Base-by-base conservation (phyloP, 2,113 vertebrate species). In the Nyctibius bracteatus region DNA sequence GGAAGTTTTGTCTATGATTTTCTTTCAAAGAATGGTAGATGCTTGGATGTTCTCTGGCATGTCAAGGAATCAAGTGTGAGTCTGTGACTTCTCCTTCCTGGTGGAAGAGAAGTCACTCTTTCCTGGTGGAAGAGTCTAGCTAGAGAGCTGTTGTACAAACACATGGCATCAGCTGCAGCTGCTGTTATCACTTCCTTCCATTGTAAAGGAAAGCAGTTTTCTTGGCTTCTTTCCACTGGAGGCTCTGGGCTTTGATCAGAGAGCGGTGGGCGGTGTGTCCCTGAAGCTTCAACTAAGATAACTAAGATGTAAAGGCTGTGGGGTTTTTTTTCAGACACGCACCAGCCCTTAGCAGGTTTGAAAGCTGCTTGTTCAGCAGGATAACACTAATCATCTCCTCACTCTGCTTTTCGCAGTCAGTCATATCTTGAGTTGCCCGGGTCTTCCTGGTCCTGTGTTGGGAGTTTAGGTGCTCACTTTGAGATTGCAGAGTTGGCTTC, bases 251-350 rank as follows among this genome's bases (percentile, higher is more conserved):
- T 90, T 78, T 92, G 75, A 55, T 71, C 46, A 35, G 28, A 35
- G 67, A 25, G 7, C 0, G 0, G 58, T 67, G 81, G 46, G 43
- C 0, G 0, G 16, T 9, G 7, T 43, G n/a, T 35, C 43, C 43
- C 68, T 20, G 59, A 35, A 58, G 63, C 63, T 66, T 37, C 0
- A 0, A 30, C 35, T 58, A 51, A 35, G 51, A 70, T 35, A 81
- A 54, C 37, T 39, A 23, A 41, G 52, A 24, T 0, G 0, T 12
- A 17, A 88, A 47, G 52, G 3, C 47, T 5, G 9, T 2, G 25
- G 24, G 30, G 59, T 2, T 6, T 22, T 55, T 46, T 41, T 75
- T 61, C 66, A 41, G 71, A 5, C 27, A 8, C 0, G 0, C 35
- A 28, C 12, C 44, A 49, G 23, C 55, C 72, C 28, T 13, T 10